Evolutionary conservation across 2,113 vertebrate genomes (phyloP).

Genomic region (Thryonomys swinderianus): DNA sequence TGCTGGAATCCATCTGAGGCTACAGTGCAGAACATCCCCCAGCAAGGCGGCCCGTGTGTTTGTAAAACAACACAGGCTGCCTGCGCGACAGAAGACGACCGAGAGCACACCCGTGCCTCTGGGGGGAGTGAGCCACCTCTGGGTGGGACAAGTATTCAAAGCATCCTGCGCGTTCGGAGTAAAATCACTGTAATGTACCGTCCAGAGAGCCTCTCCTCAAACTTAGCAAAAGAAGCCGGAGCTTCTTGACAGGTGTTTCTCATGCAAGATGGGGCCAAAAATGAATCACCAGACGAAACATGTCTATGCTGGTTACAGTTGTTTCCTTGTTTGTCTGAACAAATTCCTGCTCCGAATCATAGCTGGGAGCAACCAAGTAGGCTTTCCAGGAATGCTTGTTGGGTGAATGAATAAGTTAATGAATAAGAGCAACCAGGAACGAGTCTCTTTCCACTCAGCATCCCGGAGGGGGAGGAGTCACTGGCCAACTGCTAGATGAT

Average conservation of each 20-base stretch:
- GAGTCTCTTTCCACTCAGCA: background rate
- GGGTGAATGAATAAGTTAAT: background rate
- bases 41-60: conserved; percentile 59
- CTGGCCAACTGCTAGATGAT: background rate
- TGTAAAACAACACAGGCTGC: conserved; percentile 52
- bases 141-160: conserved; percentile 21
- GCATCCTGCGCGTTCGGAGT: background rate
- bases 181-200: background rate
- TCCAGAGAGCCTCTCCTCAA: background rate
- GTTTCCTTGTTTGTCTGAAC: background rate
- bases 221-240: background rate
- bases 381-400: background rate
- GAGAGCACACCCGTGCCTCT: conserved; percentile 9
- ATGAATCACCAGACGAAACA: too few relatives aligned
- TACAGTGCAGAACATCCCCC: background rate
- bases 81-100: conserved; percentile 45
- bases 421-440: background rate
- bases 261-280: accelerated
- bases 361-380: background rate
- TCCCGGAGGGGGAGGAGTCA: background rate
- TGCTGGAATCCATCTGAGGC: conserved; percentile 67
- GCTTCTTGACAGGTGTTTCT: background rate
- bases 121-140: too few relatives aligned
- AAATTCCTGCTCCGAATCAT: background rate
- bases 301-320: background rate